phyloP scores from a whole-genome alignment of 2,113 vertebrate species.

The Gasterosteus nipponicus region DNA sequence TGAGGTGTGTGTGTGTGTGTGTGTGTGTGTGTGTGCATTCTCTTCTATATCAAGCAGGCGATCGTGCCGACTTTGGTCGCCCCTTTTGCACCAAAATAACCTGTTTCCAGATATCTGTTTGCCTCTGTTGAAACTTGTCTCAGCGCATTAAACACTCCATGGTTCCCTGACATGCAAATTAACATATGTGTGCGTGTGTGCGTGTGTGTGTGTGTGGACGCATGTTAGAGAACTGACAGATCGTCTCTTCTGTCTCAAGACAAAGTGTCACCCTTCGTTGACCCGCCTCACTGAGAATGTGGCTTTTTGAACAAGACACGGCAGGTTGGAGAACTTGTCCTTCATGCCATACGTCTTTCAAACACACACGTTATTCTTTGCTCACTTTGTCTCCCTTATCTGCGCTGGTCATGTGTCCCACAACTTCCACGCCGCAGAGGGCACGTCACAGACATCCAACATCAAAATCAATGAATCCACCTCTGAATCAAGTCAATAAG shows the following conservation, averaged over 20 bases:
- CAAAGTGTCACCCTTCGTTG: conserved; percentile 18
- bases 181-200: background rate
- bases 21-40: background rate
- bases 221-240: background rate
- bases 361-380: background rate
- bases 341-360: background rate
- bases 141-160: background rate
- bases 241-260: background rate
- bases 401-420: background rate
- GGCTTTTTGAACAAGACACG: conserved; percentile 7
- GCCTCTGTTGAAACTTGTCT: background rate
- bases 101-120: background rate
- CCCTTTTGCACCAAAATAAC: background rate
- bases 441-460: background rate
- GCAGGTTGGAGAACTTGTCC: conserved; percentile 31
- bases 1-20: conserved; percentile 14
- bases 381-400: background rate
- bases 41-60: background rate
- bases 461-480: background rate
- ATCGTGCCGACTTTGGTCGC: conserved; percentile 5
- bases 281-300: conserved; percentile 9
- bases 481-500: background rate
- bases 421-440: background rate
- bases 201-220: background rate
- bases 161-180: background rate